Percentiles rank a stretch among this genome's conserved stretches.
Conservation (phyloP, 1,140 invertebrate genomes). For the Calycopis cecrops region DNA sequence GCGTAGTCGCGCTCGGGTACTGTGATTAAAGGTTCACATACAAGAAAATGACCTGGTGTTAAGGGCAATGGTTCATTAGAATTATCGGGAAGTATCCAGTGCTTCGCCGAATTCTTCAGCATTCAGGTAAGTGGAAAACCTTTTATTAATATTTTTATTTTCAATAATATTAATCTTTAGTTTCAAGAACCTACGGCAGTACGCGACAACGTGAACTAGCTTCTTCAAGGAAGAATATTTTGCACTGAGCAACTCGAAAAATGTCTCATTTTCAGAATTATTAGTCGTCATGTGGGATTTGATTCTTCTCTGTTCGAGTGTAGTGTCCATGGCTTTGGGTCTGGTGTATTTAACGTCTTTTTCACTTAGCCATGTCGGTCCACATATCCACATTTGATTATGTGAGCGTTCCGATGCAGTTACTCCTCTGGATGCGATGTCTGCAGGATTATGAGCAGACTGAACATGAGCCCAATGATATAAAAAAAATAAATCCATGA, state of each 20-base stretch:
- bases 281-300: not conserved
- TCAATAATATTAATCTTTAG: too few relatives aligned
- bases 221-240: conserved; percentile 2
- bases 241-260: not conserved
- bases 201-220: not conserved
- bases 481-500: conserved; percentile 8
- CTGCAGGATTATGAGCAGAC: conserved; percentile 22
- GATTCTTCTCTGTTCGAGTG: not conserved
- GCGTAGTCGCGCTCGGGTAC: too few relatives aligned
- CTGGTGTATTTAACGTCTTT: not conserved
- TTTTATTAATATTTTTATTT: not conserved
- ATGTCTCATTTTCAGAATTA: not conserved
- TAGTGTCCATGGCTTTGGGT: not conserved
- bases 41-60: too few relatives aligned
- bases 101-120: not conserved
- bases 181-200: not conserved
- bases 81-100: too few relatives aligned
- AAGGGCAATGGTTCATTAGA: too few relatives aligned
- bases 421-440: conserved; percentile 19
- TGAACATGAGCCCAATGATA: conserved; percentile 21
- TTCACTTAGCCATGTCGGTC: not conserved
- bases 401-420: conserved; percentile 2
- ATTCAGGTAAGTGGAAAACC: not conserved
- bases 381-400: not conserved
- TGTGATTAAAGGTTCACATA: too few relatives aligned